Evolutionary conservation across 2,888 invertebrate genomes (phyloP).

Genomic region (Eurois occulta): DNA sequence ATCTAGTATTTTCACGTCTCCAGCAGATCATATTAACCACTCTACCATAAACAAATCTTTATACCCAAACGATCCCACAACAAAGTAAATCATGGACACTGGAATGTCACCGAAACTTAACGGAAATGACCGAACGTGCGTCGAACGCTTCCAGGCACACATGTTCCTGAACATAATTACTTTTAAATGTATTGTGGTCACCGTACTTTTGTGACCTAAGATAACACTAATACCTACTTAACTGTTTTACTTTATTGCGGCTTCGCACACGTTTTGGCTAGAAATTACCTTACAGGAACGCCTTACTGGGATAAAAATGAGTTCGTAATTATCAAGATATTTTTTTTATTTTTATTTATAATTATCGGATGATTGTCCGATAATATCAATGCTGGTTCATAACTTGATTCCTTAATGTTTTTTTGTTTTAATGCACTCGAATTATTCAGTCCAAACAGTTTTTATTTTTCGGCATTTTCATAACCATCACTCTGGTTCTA

Average conservation of each 20-base stretch:
- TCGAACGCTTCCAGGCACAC: slow-evolving; percentile 74
- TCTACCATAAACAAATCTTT: neutral
- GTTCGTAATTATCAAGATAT: no score
- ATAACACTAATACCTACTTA: slow-evolving; percentile 32
- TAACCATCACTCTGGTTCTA: no score
- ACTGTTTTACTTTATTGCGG: neutral
- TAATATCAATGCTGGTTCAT: no score
- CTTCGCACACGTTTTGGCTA: neutral
- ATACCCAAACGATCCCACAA: slow-evolving; percentile 3
- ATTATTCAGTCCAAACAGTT: no score
- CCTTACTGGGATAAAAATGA: no score
- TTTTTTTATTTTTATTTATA: no score
- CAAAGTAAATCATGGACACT: slow-evolving; percentile 63
- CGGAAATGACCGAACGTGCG: slow-evolving; percentile 83
- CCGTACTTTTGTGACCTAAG: slow-evolving; percentile 51
- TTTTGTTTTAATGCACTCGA: no score
- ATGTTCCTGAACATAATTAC: slow-evolving; percentile 62
- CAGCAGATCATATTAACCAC: neutral
- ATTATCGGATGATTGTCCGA: no score
- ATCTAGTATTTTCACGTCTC: neutral
- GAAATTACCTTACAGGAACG: neutral
- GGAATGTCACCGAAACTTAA: slow-evolving; percentile 70
- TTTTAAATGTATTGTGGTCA: slow-evolving; percentile 67
- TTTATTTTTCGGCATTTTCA: no score
- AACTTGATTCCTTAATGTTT: no score